Evolutionary conservation across 2,888 invertebrate species (phyloP).

Genomic region (Steromphala cineraria): DNA sequence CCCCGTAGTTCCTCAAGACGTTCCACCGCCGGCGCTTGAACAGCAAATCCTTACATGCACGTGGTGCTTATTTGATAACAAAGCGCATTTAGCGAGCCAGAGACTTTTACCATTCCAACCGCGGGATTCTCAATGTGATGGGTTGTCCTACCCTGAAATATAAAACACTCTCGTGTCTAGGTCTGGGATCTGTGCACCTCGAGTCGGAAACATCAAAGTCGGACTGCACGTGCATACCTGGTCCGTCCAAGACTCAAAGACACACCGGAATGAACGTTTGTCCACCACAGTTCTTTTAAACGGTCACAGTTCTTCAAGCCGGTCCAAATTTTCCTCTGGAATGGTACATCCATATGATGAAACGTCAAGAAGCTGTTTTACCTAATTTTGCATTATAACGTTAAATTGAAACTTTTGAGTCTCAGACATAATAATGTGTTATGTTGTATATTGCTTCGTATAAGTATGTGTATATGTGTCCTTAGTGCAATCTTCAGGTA

Average conservation of each 20-base stretch:
- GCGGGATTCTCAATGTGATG: slow-evolving; percentile 12
- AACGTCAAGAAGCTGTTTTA: too few species aligned
- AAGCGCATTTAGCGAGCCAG: slow-evolving; percentile 28
- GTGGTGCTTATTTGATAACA: slow-evolving; percentile 26
- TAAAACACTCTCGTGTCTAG: slow-evolving; percentile 5
- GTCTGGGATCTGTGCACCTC: not conserved
- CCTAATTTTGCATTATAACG: too few species aligned
- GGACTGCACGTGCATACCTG: slow-evolving; percentile 16
- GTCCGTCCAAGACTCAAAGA: not conserved
- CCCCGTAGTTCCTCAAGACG: not conserved
- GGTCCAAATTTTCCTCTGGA: too few species aligned
- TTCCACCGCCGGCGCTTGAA: slow-evolving; percentile 6
- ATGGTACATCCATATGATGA: too few species aligned
- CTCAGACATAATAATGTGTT: too few species aligned
- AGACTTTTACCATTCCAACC: slow-evolving; percentile 9
- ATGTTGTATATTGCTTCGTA: too few species aligned
- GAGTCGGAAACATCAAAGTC: slow-evolving; percentile 22
- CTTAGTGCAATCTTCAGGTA: too few species aligned
- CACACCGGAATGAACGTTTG: not conserved
- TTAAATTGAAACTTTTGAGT: too few species aligned
- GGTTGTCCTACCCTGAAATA: slow-evolving; percentile 14
- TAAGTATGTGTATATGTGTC: too few species aligned
- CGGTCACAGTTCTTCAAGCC: too few species aligned
- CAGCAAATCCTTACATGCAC: slow-evolving; percentile 26
- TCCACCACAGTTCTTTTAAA: too few species aligned